phyloP scores from a whole-genome alignment of 1,140 invertebrate genomes.

The Lepidurus arcticus region DNA sequence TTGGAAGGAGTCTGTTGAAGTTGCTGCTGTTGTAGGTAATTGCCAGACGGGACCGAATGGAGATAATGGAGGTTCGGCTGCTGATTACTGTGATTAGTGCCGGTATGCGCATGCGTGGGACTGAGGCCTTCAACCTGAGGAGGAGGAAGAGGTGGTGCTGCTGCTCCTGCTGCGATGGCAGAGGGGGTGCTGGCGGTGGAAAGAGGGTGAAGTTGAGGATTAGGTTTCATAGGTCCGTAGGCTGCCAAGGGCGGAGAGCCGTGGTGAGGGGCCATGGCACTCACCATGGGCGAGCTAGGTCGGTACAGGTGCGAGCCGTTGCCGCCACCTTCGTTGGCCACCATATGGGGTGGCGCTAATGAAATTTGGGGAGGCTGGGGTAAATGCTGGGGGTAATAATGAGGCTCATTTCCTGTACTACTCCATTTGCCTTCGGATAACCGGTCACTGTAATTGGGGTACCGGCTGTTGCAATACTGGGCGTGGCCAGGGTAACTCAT shows the following conservation, averaged over 20 bases:
- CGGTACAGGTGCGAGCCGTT: slow-evolving; percentile 31
- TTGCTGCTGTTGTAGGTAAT: slow-evolving; percentile 34
- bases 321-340: not conserved
- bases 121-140: not conserved
- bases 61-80: not conserved
- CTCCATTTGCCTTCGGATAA: slow-evolving; percentile 19
- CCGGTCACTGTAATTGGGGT: slow-evolving; percentile 17
- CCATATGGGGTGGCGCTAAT: not conserved
- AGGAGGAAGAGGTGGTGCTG: not conserved
- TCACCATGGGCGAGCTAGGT: slow-evolving; percentile 33
- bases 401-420: slow-evolving; percentile 16
- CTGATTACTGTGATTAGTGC: slow-evolving; percentile 9
- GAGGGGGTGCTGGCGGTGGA: not conserved
- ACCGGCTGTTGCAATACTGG: slow-evolving; percentile 24
- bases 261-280: slow-evolving; percentile 34
- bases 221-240: slow-evolving; percentile 25
- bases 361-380: not conserved
- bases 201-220: slow-evolving; percentile 11
- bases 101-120: slow-evolving; percentile 11
- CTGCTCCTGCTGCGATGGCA: not conserved
- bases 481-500: not conserved
- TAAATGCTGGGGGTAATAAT: not conserved
- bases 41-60: not conserved
- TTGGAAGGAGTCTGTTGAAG: slow-evolving; percentile 36
- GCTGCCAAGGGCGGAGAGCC: slow-evolving; percentile 29